Base-by-base conservation (phyloP, 2,888 invertebrate species). In the Pristionchus entomophagus region DNA sequence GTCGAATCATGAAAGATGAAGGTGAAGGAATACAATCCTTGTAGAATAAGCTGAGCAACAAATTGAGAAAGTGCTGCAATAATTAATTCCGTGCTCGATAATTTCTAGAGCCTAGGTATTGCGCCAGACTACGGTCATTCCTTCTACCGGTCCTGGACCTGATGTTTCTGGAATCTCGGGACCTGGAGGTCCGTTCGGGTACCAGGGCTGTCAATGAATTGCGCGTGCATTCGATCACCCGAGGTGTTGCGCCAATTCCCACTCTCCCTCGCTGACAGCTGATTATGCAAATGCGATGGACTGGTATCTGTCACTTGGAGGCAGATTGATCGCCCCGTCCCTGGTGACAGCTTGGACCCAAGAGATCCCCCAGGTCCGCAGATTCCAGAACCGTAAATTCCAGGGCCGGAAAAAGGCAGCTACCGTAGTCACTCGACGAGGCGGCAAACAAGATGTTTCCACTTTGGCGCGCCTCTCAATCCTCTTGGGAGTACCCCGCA, bases 271-370 rank as follows among this genome's bases (percentile, higher is more conserved):
- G 10, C 17, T 69, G 73, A 41, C 41, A 35, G 73, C 38, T 45
- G 73, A 73, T 73, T 73, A 73, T 73, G 73, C 73, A 73, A 73
- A 73, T 73, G 41, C 38, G 73, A 73, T 26, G 73, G 73, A 38
- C 65, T 69, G 22, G 22, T n/a, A 10, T 35, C 73, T 26, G 2
- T 73, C 22, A 12, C 73, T 41, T 73, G 73, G n/a, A n/a, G n/a
- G 38, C 65, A 41, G 38, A 73, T 38, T 73, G 73, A 73, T 2
- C 10, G 62, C 38, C 38, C 17, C n/a, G n/a, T 35, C 38, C 38
- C 69, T 73, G 12, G 26, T 45, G 73, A 73, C 73, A 73, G 41
- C 38, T 35, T 14, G 17, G 38, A 53, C 19, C 51, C 0, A 26
- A 12, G 59, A 38, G 65, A 65, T 65, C 65, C 2, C 5, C 35